phyloP scores from a whole-genome alignment of 2,888 invertebrate genomes.

The Phytoseiulus persimilis region DNA sequence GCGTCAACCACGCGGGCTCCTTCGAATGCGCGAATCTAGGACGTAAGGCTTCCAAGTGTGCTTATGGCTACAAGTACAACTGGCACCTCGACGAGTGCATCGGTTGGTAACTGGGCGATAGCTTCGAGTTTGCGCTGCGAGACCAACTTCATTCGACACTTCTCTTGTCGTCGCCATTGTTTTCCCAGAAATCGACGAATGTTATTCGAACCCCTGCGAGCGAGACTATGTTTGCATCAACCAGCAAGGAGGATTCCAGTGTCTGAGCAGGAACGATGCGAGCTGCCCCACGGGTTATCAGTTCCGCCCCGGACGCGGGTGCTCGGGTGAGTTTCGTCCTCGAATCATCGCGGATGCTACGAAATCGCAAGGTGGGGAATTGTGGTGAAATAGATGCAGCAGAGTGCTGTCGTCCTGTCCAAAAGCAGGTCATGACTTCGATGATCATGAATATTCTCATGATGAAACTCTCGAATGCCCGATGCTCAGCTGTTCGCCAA shows the following conservation, averaged over 20 bases:
- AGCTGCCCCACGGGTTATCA: slow-evolving; percentile 19
- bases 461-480: too few species aligned
- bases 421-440: too few species aligned
- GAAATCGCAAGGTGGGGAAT: too few species aligned
- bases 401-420: too few species aligned
- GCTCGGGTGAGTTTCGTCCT: background rate
- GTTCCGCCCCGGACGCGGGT: background rate
- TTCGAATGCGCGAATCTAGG: slow-evolving; percentile 47
- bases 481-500: too few species aligned
- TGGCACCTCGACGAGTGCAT: slow-evolving; percentile 26
- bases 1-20: slow-evolving; percentile 48
- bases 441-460: too few species aligned
- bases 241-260: slow-evolving; percentile 5
- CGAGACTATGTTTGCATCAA: background rate
- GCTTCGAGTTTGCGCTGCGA: background rate
- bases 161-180: too few species aligned
- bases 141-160: too few species aligned
- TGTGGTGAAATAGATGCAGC: too few species aligned
- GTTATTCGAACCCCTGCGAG: background rate
- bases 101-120: background rate
- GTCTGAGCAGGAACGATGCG: background rate
- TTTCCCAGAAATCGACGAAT: slow-evolving; percentile 32
- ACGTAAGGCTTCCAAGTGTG: background rate
- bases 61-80: slow-evolving; percentile 6
- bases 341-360: too few species aligned